Evolutionary conservation across 2,888 invertebrate genomes (phyloP), one percentile per base, ranked within the genome.

Genomic region (Leptopilina drosophilae): DNA sequence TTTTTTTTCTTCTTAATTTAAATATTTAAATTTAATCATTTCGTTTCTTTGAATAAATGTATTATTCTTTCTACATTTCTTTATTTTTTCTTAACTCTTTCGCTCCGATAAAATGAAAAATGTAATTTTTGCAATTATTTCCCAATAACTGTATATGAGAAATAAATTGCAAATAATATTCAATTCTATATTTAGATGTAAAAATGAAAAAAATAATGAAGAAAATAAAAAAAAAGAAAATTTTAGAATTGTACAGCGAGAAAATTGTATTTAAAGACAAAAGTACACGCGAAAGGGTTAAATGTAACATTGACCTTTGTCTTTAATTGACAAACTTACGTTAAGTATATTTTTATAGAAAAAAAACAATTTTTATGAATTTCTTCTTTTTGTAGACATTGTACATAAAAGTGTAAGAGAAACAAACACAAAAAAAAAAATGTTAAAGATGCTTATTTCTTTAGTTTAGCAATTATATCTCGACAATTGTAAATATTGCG

Each of bases 341-440:
- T 78, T 53, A 64, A 26, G 12, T 40, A 76, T 49, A 67, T 46
- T 67, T 67, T 67, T 67, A 67, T 49, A 42, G n/a, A 67, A 67
- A 67, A 33, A 40, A 67, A 49, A 49, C 11, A 49, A 46, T 9
- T 49, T 49, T 11, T 49, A 49, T 49, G 11, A 49, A 49, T 49
- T 66, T 15, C 20, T 20, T 33, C 33, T 62, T 20, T 62, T 20
- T 62, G 62, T 62, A 62, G 62, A 62, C 15, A 62, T 20, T 62
- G 62, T 62, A 62, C 62, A 62, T 62, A 62, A 62, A 49, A 49
- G 11, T 7, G 33, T 33, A 59, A 59, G 7, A 20, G 8, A 8
- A 62, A 62, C 2, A 33, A 33, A 33, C 3, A 7, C 33, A 33
- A 33, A 33, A 33, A 7, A n/a, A 62, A 62, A 62, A 62, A 20